phyloP scores from a whole-genome alignment of 2,797 vertebrate species.

The Ficedula albicollis region DNA sequence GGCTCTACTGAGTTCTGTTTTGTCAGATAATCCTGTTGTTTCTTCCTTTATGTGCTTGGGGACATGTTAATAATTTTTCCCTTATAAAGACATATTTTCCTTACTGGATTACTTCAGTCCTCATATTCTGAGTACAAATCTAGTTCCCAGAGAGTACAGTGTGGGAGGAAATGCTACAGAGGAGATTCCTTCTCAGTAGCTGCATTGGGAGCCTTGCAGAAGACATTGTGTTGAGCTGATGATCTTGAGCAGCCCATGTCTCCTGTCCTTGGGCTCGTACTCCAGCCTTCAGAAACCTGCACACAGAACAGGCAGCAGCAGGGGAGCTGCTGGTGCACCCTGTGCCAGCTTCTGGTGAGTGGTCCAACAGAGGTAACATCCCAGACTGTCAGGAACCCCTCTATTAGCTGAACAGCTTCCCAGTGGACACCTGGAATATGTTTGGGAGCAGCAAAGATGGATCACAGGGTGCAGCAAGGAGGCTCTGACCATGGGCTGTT shows the following conservation, averaged over 20 bases:
- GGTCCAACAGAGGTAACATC: not conserved
- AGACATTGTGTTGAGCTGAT: not conserved
- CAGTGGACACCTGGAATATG: not conserved
- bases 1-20: not conserved
- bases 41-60: rapidly evolving
- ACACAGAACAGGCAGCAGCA: not conserved
- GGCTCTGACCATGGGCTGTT: not conserved
- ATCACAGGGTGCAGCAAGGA: not conserved
- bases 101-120: not conserved
- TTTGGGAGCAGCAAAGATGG: not conserved
- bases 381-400: not conserved
- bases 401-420: not conserved
- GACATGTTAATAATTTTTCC: not conserved
- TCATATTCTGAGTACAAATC: not conserved
- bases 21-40: not conserved
- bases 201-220: not conserved
- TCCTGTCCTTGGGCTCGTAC: rapidly evolving
- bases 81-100: not conserved
- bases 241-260: not conserved
- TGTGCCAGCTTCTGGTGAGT: rapidly evolving
- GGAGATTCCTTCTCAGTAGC: not conserved
- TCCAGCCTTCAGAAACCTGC: rapidly evolving
- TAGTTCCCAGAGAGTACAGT: not conserved
- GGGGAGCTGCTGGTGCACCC: not conserved
- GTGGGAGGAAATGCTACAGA: not conserved